phyloP scores from a whole-genome alignment of 1,140 invertebrate genomes.

The Platyura marginata region DNA sequence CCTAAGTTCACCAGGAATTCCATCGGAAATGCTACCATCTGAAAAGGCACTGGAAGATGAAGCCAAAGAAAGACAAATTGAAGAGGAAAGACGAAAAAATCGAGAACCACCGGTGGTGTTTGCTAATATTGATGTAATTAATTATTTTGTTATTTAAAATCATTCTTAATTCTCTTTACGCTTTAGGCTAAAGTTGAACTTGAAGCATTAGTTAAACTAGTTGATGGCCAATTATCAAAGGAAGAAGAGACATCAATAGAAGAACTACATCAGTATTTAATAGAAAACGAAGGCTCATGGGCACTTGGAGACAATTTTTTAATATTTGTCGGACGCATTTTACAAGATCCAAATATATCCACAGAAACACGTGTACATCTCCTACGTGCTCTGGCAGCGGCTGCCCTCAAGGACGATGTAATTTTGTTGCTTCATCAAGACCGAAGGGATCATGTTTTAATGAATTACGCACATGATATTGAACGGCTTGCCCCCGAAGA shows the following conservation, averaged over 20 bases:
- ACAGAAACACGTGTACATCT: conserved; percentile 36
- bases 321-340: conserved; percentile 52
- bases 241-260: conserved; percentile 52
- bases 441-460: conserved; percentile 67
- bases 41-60: conserved; percentile 38
- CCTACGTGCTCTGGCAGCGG: conserved; percentile 49
- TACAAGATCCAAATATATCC: conserved; percentile 39
- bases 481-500: conserved; percentile 58
- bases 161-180: background rate
- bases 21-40: conserved; percentile 15
- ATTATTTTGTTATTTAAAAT: conserved; percentile 1
- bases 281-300: conserved; percentile 79
- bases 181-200: conserved; percentile 39
- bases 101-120: conserved; percentile 73
- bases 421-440: conserved; percentile 81
- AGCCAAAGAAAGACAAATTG: conserved; percentile 40
- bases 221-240: conserved; percentile 41
- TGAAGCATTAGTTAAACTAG: conserved; percentile 35
- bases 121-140: conserved; percentile 49
- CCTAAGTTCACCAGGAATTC: background rate
- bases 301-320: conserved; percentile 76
- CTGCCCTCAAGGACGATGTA: conserved; percentile 74
- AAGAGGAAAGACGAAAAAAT: conserved; percentile 49
- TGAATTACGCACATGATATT: conserved; percentile 73
- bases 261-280: conserved; percentile 70